Percentiles rank a stretch among this genome's conserved stretches.
Evolutionary conservation across 2,888 invertebrate genomes (phyloP).

Genomic region (Apotomis turbidana): DNA sequence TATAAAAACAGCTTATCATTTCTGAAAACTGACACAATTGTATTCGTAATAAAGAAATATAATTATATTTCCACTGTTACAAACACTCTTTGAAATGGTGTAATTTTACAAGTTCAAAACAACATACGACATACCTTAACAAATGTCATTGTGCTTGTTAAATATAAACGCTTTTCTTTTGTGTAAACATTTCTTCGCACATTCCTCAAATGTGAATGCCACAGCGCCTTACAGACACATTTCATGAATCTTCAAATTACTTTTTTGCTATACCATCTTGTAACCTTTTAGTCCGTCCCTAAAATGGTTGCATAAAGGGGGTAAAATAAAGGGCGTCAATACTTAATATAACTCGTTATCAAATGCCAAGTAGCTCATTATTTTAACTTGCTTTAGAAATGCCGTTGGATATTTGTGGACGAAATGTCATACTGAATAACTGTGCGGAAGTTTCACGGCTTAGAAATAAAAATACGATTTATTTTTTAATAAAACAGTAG

Average conservation of each 20-base stretch:
- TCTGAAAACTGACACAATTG: no score
- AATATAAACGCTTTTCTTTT: not conserved
- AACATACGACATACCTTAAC: not conserved
- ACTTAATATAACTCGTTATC: not conserved
- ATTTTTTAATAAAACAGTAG: no score
- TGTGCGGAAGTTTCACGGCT: no score
- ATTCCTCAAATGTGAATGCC: constrained; percentile 11
- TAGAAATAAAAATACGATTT: no score
- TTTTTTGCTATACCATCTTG: not conserved
- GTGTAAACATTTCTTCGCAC: constrained; percentile 6
- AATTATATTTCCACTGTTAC: no score
- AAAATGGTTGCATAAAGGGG: not conserved
- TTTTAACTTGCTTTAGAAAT: not conserved
- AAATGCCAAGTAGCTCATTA: not conserved
- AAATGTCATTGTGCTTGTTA: constrained; percentile 13
- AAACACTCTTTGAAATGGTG: not conserved
- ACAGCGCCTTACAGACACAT: constrained; percentile 12
- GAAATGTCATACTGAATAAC: not conserved
- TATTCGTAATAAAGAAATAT: no score
- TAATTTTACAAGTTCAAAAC: constrained; percentile 10
- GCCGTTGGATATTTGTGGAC: not conserved
- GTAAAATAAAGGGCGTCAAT: not conserved
- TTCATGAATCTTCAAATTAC: constrained; percentile 22
- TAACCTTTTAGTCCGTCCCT: constrained; percentile 1
- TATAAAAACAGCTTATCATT: no score